These are phyloP conservation scores for Xenotilapia caudafasciata DNA, from an alignment of 2,113 vertebrate genomes.

Conservation along the genomic window DNA sequence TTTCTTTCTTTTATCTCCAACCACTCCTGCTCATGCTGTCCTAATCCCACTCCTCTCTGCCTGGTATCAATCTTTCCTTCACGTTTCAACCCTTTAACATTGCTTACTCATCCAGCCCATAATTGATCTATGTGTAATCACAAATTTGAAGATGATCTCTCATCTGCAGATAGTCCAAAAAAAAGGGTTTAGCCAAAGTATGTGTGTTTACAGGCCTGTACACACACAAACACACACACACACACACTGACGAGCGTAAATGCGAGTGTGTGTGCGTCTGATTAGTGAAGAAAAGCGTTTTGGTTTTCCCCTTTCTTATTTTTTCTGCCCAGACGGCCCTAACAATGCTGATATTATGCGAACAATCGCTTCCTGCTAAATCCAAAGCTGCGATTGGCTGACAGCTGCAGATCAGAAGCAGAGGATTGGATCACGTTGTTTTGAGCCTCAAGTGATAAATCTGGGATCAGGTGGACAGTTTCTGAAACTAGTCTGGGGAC, in stretches of 20 bases:
- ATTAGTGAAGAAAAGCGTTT: conserved; percentile 30
- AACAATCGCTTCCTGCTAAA: conserved; percentile 42
- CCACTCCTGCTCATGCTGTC: neutral
- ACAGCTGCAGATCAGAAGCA: conserved; percentile 20
- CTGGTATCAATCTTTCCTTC: neutral
- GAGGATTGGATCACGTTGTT: conserved; percentile 28
- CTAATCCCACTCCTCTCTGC: neutral
- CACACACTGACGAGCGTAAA: neutral
- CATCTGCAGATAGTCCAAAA: neutral
- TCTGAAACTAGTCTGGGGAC: neutral
- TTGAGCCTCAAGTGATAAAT: conserved; percentile 25
- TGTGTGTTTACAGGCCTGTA: neutral
- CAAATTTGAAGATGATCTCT: neutral
- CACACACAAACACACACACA: neutral
- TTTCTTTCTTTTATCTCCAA: neutral
- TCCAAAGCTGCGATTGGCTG: conserved; percentile 12
- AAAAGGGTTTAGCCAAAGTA: neutral
- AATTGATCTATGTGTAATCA: neutral
- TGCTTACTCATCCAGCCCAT: neutral
- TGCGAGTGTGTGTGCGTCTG: neutral
- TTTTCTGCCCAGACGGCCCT: neutral
- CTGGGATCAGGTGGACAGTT: conserved; percentile 18
- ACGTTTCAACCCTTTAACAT: neutral
- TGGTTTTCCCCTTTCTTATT: neutral
- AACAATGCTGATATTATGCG: conserved; percentile 51